Evolutionary conservation across 2,113 vertebrate species (phyloP).

Genomic region (Cepphus grylle): DNA sequence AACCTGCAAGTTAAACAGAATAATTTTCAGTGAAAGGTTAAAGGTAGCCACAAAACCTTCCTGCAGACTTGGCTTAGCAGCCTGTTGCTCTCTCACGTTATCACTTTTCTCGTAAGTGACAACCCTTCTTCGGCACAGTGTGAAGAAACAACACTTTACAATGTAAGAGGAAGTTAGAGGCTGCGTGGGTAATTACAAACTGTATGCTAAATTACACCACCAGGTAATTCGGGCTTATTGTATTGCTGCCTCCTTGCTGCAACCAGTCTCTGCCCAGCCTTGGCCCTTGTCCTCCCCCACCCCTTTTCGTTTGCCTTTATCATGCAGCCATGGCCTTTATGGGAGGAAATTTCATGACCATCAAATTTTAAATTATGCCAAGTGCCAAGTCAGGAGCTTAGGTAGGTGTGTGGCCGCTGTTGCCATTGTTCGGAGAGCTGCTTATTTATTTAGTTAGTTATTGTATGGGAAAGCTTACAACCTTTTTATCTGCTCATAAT

Average conservation of each 20-base stretch:
- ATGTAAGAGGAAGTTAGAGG: constrained; percentile 17
- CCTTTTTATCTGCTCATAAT: neutral
- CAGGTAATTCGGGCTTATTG: neutral
- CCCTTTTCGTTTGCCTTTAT: neutral
- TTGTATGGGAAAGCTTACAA: neutral
- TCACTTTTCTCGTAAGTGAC: constrained; percentile 18
- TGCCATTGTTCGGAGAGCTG: neutral
- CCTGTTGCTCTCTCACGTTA: neutral
- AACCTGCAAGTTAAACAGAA: neutral
- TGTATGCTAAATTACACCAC: neutral
- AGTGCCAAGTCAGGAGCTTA: neutral
- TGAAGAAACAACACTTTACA: neutral
- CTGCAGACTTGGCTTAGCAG: neutral
- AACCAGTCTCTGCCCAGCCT: neutral
- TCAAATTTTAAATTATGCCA: neutral
- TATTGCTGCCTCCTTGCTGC: neutral
- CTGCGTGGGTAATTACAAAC: constrained; percentile 21
- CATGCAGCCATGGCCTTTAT: rapidly evolving
- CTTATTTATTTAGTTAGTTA: constrained; percentile 9
- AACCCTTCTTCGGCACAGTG: neutral
- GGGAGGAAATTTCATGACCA: neutral
- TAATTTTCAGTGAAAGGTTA: neutral
- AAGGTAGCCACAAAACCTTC: neutral
- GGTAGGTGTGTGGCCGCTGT: neutral
- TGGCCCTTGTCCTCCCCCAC: neutral